Evolutionary conservation across 2,888 invertebrate genomes (phyloP), one percentile per base, ranked within the genome.

Genomic region (Noctua pronuba): DNA sequence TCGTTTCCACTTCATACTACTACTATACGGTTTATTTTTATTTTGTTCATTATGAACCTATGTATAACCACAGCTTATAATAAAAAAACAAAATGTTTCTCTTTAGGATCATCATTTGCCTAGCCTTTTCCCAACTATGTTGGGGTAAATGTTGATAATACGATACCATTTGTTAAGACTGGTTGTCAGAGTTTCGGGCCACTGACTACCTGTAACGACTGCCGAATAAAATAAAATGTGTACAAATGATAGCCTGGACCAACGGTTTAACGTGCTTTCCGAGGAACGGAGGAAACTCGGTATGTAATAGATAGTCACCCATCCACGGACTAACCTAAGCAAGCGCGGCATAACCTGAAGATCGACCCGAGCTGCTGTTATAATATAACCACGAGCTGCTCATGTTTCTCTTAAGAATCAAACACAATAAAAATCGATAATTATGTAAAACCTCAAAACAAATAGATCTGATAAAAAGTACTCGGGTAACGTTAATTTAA

Each of bases 381-480:
- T n/a, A n/a, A 55, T 55, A 10, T 52, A 52, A 1, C 24, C n/a
- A 24, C 24, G 52, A 24, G 11, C 1, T 52, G 24, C n/a, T 55
- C 28, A 38, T 64, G 24, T 35, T 13, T 13, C 64, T 64, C 21
- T 41, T 21, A 16, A 16, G 18, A 41, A 75, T 49, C 13, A 60
- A 35, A 44, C 18, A 38, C 49, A 41, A 21, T 49, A 31, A 67
- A 16, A 78, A 31, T 10, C 38, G 2, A 62, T 10, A n/a, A n/a
- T n/a, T n/a, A 69, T 44, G 2, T 18, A 24, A 52, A 62, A 44
- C 28, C 18, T 44, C n/a, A 28, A 70, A 44, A 44, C 35, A 71
- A 52, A 69, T 38, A 7, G 52, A 64, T 79, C 52, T 52, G 79
- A 70, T 70, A 44, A 79, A 52, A 62, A 35, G 10, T 35, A 79